Conservation (phyloP, 2,888 invertebrate species). For the Ctena decussata region DNA sequence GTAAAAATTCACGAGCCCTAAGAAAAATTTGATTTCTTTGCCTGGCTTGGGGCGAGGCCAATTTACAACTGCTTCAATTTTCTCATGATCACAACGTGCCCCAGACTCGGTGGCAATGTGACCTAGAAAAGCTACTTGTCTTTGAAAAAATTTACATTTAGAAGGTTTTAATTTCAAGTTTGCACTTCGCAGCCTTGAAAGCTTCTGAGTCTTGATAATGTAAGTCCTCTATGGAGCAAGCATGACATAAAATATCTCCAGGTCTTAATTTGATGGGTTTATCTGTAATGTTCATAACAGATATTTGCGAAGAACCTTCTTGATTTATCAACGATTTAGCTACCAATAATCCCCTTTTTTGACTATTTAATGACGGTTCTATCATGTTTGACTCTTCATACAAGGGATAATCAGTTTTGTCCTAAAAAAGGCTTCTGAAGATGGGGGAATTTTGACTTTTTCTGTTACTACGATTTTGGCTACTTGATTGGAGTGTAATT, state of each 20-base stretch:
- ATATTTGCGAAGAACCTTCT: background rate
- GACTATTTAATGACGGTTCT: background rate
- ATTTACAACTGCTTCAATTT: slow-evolving; percentile 3
- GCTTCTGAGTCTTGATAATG: background rate
- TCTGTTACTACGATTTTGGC: background rate
- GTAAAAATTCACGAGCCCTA: slow-evolving; percentile 32
- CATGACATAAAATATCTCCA: background rate
- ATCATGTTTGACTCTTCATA: background rate
- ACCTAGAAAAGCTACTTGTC: slow-evolving; percentile 24
- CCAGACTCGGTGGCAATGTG: slow-evolving; percentile 19
- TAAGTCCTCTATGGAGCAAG: background rate
- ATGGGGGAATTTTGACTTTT: slow-evolving; percentile 3
- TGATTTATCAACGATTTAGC: slow-evolving; percentile 13
- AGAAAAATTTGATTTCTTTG: slow-evolving; percentile 14
- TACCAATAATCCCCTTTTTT: slow-evolving; percentile 7
- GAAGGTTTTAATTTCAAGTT: slow-evolving; percentile 30
- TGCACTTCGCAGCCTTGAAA: background rate
- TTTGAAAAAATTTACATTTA: slow-evolving; percentile 29
- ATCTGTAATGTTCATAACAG: slow-evolving; percentile 28
- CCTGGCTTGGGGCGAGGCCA: background rate
- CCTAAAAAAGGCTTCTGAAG: background rate
- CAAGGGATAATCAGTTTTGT: slow-evolving; percentile 2
- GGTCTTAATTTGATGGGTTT: background rate
- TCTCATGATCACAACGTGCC: slow-evolving; percentile 19
- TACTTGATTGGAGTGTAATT: background rate